Conservation (phyloP, 2,888 invertebrate genomes). For the Nebria brevicollis region DNA sequence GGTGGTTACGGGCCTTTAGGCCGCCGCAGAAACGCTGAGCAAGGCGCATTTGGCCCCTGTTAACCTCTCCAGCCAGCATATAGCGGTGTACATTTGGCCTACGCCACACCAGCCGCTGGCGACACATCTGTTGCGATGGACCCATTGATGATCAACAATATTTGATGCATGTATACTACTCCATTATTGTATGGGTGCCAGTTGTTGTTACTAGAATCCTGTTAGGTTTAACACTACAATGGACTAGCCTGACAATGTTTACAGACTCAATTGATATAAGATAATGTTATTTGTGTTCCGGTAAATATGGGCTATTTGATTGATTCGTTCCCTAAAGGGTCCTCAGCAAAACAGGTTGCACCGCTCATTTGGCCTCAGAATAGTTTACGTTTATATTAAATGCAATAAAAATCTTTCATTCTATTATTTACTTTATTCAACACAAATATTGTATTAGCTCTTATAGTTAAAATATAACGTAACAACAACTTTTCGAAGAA, state of each 20-base stretch:
- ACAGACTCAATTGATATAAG: conserved; percentile 42
- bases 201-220: conserved; percentile 16
- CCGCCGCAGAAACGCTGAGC: conserved; percentile 16
- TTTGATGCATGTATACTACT: background rate
- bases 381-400: background rate
- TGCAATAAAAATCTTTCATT: background rate
- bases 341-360: background rate
- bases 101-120: background rate
- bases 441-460: too few species aligned
- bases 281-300: conserved; percentile 35
- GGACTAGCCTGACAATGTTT: conserved; percentile 21
- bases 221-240: conserved; percentile 12
- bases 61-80: conserved; percentile 7
- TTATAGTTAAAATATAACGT: too few species aligned
- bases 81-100: background rate
- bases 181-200: background rate
- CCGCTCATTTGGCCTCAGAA: background rate
- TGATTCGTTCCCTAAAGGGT: background rate
- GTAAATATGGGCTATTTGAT: conserved; percentile 10
- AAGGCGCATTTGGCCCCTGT: conserved; percentile 17
- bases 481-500: too few species aligned
- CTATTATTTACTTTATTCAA: too few species aligned
- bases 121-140: conserved; percentile 29
- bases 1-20: conserved; percentile 17
- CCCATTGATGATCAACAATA: background rate